phyloP scores from a whole-genome alignment of 2,113 vertebrate genomes.

The Oncorhynchus tshawytscha region DNA sequence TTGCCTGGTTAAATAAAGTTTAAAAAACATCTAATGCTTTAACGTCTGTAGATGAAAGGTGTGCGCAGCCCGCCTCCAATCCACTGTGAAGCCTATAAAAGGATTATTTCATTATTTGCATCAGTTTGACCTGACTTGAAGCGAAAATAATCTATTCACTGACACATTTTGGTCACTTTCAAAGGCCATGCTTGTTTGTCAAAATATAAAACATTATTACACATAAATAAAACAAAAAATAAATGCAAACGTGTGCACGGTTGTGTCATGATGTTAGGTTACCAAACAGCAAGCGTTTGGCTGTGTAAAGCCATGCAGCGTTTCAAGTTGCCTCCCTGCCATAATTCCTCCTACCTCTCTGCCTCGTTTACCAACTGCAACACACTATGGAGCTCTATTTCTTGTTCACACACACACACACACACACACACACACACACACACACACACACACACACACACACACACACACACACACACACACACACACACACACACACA shows the following conservation, averaged over 20 bases:
- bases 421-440: too few species aligned
- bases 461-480: too few species aligned
- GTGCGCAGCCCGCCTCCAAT: slow-evolving; percentile 12
- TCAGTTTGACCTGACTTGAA: not conserved
- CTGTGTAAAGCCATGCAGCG: slow-evolving; percentile 50
- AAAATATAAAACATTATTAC: not conserved
- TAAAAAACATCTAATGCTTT: slow-evolving; percentile 25
- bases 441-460: too few species aligned
- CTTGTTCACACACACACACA: slow-evolving; percentile 35
- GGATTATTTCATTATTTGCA: not conserved
- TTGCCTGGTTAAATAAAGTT: too few species aligned
- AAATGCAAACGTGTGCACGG: slow-evolving; percentile 2
- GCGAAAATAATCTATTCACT: not conserved
- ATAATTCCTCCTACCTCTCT: slow-evolving; percentile 57
- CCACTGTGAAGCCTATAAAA: not conserved
- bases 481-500: slow-evolving; percentile 10
- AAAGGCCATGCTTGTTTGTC: not conserved
- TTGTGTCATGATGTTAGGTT: slow-evolving; percentile 48
- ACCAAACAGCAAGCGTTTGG: slow-evolving; percentile 60
- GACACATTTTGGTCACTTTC: not conserved
- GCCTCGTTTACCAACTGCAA: slow-evolving; percentile 62
- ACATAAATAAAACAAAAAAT: not conserved
- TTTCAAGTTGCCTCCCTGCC: slow-evolving; percentile 62
- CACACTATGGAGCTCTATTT: slow-evolving; percentile 21
- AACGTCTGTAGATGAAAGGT: slow-evolving; percentile 22